Percentiles rank a stretch among this genome's conserved stretches.
phyloP scores from a whole-genome alignment of 2,113 vertebrate species.

The Dunckerocampus dactyliophorus region DNA sequence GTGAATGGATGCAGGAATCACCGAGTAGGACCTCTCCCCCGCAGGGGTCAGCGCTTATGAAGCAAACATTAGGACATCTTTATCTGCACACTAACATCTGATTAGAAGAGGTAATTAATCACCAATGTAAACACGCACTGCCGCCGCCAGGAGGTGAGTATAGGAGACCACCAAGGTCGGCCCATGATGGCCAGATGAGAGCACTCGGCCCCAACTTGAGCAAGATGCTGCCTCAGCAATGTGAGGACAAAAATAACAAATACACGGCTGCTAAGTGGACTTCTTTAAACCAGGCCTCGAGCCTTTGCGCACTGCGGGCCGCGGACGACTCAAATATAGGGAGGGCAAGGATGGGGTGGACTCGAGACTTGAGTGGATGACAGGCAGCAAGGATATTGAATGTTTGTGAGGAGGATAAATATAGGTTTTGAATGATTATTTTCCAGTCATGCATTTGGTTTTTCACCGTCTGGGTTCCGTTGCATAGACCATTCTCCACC shows the following conservation, averaged over 20 bases:
- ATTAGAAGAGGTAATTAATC: slow-evolving; percentile 29
- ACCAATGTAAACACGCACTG: slow-evolving; percentile 7
- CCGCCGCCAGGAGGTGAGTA: slow-evolving; percentile 24
- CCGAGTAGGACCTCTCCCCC: background rate
- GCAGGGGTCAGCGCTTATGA: background rate
- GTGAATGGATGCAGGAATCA: background rate
- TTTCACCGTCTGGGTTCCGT: too few species aligned
- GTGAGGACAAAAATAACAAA: slow-evolving; percentile 43
- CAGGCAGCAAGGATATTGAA: background rate
- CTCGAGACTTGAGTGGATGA: slow-evolving; percentile 5
- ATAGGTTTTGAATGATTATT: too few species aligned
- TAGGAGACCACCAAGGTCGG: slow-evolving; percentile 40
- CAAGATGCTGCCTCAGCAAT: slow-evolving; percentile 46
- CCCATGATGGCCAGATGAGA: slow-evolving; percentile 38
- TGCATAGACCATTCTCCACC: too few species aligned
- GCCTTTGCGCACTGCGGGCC: slow-evolving; percentile 29
- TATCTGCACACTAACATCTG: background rate
- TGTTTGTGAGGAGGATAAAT: too few species aligned
- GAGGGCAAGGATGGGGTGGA: slow-evolving; percentile 20
- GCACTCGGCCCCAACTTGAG: slow-evolving; percentile 37
- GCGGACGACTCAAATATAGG: slow-evolving; percentile 17
- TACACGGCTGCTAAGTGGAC: slow-evolving; percentile 38
- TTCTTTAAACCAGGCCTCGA: slow-evolving; percentile 58
- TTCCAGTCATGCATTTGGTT: too few species aligned
- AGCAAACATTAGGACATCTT: background rate